A percentile compares a stretch with the other conserved stretches of the same genome.
These are phyloP conservation scores for Drosophila azteca DNA, from an alignment of 1,140 invertebrate genomes.

Conservation along the genomic window DNA sequence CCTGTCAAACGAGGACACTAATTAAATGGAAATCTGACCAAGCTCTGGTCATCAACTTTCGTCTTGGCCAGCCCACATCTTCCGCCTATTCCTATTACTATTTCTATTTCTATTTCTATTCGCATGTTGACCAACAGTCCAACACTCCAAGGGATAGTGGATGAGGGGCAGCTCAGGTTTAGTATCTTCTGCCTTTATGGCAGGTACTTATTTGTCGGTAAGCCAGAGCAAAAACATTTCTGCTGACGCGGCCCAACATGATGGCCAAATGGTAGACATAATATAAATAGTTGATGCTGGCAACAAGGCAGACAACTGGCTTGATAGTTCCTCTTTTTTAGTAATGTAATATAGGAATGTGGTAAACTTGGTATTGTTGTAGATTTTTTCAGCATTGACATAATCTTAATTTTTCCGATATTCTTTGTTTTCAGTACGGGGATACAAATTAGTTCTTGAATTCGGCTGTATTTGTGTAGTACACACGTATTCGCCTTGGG, in stretches of 20 bases:
- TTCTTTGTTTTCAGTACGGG: too few relatives aligned
- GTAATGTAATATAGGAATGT: too few relatives aligned
- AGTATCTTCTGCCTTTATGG: conserved; percentile 65
- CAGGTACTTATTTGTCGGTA: conserved; percentile 65
- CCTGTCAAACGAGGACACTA: conserved; percentile 51
- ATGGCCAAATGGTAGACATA: conserved; percentile 36
- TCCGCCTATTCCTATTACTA: not conserved
- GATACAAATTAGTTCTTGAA: too few relatives aligned
- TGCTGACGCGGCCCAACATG: conserved; percentile 62
- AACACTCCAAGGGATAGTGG: conserved; percentile 25
- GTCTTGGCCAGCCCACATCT: conserved; percentile 20
- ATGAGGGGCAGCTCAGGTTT: conserved; percentile 29
- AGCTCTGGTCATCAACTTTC: conserved; percentile 16
- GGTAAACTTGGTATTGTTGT: too few relatives aligned
- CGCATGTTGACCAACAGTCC: too few relatives aligned
- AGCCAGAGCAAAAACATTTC: conserved; percentile 53
- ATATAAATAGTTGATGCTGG: conserved; percentile 20
- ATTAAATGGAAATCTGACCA: conserved; percentile 67
- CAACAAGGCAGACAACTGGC: too few relatives aligned
- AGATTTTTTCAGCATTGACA: too few relatives aligned
- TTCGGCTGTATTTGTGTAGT: too few relatives aligned
- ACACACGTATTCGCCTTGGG: too few relatives aligned
- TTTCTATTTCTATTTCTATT: too few relatives aligned
- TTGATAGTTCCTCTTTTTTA: too few relatives aligned
- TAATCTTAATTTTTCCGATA: too few relatives aligned